Conservation (phyloP, 2,888 invertebrate species). For the Limulus polyphemus region DNA sequence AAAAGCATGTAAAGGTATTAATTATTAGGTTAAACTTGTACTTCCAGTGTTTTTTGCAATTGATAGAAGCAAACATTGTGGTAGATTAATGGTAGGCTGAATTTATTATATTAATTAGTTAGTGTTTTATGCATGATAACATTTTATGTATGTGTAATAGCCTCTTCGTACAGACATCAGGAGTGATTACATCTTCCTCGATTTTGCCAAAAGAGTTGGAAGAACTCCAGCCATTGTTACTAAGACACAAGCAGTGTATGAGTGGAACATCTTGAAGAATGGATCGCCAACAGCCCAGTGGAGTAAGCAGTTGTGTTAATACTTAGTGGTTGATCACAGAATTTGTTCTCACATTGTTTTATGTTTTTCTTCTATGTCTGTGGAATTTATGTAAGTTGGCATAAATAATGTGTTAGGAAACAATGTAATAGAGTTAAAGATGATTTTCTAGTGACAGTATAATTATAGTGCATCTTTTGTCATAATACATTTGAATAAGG, state of each 20-base stretch:
- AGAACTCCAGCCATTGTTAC: slow-evolving; percentile 51
- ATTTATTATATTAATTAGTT: neutral
- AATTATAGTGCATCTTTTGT: too few relatives aligned
- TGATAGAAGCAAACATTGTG: too few relatives aligned
- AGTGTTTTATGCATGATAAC: neutral
- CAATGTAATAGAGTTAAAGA: too few relatives aligned
- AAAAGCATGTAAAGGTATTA: too few relatives aligned
- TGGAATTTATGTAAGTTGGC: too few relatives aligned
- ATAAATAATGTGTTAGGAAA: neutral
- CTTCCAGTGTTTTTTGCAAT: too few relatives aligned
- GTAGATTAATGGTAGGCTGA: too few relatives aligned
- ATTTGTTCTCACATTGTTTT: slow-evolving; percentile 1
- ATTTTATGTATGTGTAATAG: slow-evolving; percentile 7
- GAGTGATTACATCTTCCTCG: slow-evolving; percentile 25
- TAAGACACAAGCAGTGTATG: slow-evolving; percentile 65
- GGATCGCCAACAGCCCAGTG: slow-evolving; percentile 49
- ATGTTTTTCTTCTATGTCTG: neutral
- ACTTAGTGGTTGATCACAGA: neutral
- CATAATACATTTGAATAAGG: too few relatives aligned
- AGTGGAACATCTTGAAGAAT: slow-evolving; percentile 70
- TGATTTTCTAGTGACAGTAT: too few relatives aligned
- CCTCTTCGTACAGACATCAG: slow-evolving; percentile 21
- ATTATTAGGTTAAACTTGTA: too few relatives aligned
- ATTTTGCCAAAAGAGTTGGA: slow-evolving; percentile 23
- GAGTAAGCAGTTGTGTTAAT: slow-evolving; percentile 16